These are phyloP conservation scores for Cetoscarus ocellatus DNA, from an alignment of 2,797 vertebrate genomes.

Conservation along the genomic window DNA sequence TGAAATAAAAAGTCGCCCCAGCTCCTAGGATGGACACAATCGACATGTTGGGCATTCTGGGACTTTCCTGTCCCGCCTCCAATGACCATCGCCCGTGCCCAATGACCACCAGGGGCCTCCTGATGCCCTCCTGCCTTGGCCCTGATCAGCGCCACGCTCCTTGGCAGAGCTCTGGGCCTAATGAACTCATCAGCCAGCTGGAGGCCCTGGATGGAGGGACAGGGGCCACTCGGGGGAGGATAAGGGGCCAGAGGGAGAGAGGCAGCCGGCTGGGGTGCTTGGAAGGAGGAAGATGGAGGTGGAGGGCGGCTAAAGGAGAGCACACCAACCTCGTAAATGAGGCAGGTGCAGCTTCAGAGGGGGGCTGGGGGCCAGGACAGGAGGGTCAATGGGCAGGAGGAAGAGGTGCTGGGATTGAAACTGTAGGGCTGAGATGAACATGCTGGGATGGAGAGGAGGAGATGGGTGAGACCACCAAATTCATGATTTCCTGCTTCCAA, in stretches of 20 bases:
- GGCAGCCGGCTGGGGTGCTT: conserved; percentile 30
- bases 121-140: conserved; percentile 79
- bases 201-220: conserved; percentile 73
- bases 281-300: conserved; percentile 53
- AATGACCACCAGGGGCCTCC: conserved; percentile 77
- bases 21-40: conserved; percentile 63
- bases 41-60: conserved; percentile 72
- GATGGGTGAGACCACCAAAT: conserved; percentile 29
- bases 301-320: conserved; percentile 40
- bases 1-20: conserved; percentile 61
- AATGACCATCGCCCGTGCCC: conserved; percentile 68
- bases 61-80: conserved; percentile 76
- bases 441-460: conserved; percentile 24
- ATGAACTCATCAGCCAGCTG: conserved; percentile 89
- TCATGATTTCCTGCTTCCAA: conserved; percentile 15
- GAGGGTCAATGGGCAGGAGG: conserved; percentile 51
- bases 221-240: conserved; percentile 61
- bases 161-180: conserved; percentile 83
- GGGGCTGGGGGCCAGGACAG: conserved; percentile 43
- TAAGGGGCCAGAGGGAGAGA: conserved; percentile 47
- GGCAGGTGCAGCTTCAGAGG: conserved; percentile 70
- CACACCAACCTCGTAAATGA: conserved; percentile 65
- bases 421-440: conserved; percentile 48
- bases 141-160: conserved; percentile 67
- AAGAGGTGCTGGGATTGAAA: conserved; percentile 18